Evolutionary conservation across 2,113 vertebrate genomes (phyloP), one percentile per base, ranked within the genome.

Genomic region (Callaeas wilsoni): DNA sequence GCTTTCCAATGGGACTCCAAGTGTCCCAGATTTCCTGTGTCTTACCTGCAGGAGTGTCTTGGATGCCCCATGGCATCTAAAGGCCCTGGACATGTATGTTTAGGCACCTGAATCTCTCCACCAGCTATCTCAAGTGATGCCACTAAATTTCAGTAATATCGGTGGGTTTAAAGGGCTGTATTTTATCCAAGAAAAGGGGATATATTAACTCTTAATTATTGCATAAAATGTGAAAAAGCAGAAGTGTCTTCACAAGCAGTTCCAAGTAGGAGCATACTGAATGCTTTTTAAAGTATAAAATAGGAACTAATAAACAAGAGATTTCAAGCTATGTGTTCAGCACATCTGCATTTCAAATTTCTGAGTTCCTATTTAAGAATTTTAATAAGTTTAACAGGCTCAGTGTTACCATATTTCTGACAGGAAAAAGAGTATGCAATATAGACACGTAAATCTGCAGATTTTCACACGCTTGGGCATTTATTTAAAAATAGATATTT

Each of bases 1-100:
- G 1, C 10, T 63, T 53, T 65, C 10, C 57, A 50, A 1, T 0
- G 1, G 62, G 21, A 80, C 1, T 0, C 1, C 7, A 7, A 0
- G 5, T 37, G 22, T 15, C 29, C 5, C 29, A 59, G 8, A 42
- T 83, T 57, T 65, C 29, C 13, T n/a, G 1, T 35, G 21, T 64
- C 37, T n/a, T 30, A 27, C 13, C 33, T 4, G 1, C 37, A 46
- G 50, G 50, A 18, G 7, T 17, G 3, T 25, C 22, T 55, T 46
- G 7, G 32, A 33, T 46, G 22, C 0, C 11, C 5, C 47, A 7
- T 4, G 16, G 5, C 26, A 74, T 41, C 25, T 65, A 32, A 86
- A 83, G 8, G 16, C 8, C 30, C 39, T 17, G 20, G 22, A 63
- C 12, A 33, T 11, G 8, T 25, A 29, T 8, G 3, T 56, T 69